Evolutionary conservation across 2,113 vertebrate genomes (phyloP), one percentile per base, ranked within the genome.

Genomic region (Crocuta crocuta): DNA sequence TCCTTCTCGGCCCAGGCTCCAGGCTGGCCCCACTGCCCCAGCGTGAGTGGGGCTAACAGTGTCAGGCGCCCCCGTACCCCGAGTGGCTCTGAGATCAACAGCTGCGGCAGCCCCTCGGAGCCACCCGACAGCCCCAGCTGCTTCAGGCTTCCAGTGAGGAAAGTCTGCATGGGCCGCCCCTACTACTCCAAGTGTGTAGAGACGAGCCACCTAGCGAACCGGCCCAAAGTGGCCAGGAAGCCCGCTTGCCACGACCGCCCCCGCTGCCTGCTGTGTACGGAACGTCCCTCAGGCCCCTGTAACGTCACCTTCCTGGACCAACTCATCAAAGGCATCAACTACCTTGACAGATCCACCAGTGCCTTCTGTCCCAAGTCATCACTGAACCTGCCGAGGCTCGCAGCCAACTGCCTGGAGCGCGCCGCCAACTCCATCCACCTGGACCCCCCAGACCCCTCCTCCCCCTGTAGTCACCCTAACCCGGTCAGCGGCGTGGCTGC

Each of bases 301-400:
- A 89, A 73, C 86, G 96, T 96, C 73, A 95, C 61, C 45, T 97
- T 98, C 68, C 93, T 97, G 82, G 98, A 98, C 55, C 96, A 98
- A 0, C 91, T 98, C 93, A 98, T 98, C 95, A 95, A 88, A 96
- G 96, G 97, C 73, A 95, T 97, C 73, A 95, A 55, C 73, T 98
- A 97, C 85, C 91, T 98, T 11, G 95, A 97, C 82, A 94, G 74
- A 55, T 97, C 96, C n/a, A 89, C 94, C 63, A 87, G 1, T 0
- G 28, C 80, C 87, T 93, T 92, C 91, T 61, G 17, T 71, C 45
- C 95, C 31, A 93, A 89, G 9, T 61, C 87, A 6, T 33, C 89
- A 0, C 61, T 95, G 82, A 97, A 3, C 92, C 85, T 97, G n/a
- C 96, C 96, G 0, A 91, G 61, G 50, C 82, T 97, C 1, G 97